A percentile compares a stretch with the other conserved stretches of the same genome.
Evolutionary conservation across 2,888 invertebrate genomes (phyloP).

Genomic region (Lordiphosa fenestrarum): DNA sequence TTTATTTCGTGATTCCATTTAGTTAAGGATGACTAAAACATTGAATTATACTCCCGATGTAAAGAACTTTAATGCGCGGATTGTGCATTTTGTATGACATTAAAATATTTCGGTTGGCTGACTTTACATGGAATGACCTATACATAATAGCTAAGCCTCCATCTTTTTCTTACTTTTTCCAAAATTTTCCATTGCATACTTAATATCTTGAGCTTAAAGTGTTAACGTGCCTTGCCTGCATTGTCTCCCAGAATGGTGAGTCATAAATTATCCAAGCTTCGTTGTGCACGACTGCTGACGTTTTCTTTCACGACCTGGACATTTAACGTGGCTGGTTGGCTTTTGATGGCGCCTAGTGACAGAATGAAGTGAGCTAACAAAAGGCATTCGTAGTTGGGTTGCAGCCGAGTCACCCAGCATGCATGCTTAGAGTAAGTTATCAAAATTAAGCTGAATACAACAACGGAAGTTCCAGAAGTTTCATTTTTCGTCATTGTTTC

Average conservation of each 20-base stretch:
- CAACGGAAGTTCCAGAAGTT: not conserved
- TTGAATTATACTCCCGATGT: no score
- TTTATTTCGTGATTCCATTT: no score
- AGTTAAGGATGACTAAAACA: no score
- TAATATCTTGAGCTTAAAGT: not conserved
- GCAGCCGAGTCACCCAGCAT: not conserved
- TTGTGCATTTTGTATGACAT: no score
- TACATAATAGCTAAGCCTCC: no score
- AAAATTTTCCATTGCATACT: not conserved
- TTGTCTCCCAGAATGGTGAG: conserved; percentile 9
- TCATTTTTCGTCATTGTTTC: not conserved
- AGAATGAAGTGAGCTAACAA: conserved; percentile 54
- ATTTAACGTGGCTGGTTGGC: conserved; percentile 59
- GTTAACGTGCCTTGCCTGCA: no score
- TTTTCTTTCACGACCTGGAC: conserved; percentile 58
- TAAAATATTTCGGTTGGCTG: no score
- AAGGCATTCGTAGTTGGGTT: conserved; percentile 48
- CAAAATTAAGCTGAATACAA: conserved; percentile 25
- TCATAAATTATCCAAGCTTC: conserved; percentile 53
- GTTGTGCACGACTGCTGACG: conserved; percentile 51
- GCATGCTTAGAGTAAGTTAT: conserved; percentile 2
- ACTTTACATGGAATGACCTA: no score
- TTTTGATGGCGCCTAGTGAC: conserved; percentile 51
- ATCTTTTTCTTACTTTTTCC: not conserved
- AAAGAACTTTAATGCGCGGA: no score